Percentiles rank a stretch among this genome's conserved stretches.
These are phyloP conservation scores for Poecilia gillii DNA, from an alignment of 2,797 vertebrate genomes.

Conservation along the genomic window DNA sequence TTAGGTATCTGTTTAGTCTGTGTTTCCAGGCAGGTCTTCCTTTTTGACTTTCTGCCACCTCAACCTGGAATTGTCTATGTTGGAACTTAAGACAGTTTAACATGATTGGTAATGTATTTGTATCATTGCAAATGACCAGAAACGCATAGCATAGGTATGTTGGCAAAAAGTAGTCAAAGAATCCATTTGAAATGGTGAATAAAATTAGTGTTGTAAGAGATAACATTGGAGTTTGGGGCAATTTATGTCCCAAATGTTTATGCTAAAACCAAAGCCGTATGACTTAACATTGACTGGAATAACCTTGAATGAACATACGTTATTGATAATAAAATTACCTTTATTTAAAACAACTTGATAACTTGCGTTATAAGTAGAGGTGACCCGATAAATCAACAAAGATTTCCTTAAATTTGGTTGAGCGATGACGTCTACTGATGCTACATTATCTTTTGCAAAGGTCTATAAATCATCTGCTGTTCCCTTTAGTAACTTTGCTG, in stretches of 20 bases:
- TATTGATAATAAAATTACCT: not conserved
- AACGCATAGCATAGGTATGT: not conserved
- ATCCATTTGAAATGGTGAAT: not conserved
- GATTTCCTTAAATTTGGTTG: not conserved
- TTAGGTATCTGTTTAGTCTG: conserved; percentile 71
- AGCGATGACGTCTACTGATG: not conserved
- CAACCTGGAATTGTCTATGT: conserved; percentile 23
- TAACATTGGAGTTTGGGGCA: not conserved
- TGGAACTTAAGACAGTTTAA: conserved; percentile 7
- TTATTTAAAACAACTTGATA: not conserved
- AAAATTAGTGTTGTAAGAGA: too few relatives aligned
- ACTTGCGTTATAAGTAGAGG: not conserved
- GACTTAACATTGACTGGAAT: not conserved
- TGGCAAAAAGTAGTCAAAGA: not conserved
- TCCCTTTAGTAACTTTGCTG: not conserved
- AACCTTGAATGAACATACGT: not conserved
- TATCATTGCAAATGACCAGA: not conserved
- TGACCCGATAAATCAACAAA: not conserved
- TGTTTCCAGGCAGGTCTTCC: conserved; percentile 54
- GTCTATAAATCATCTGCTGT: not conserved
- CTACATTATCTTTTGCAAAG: not conserved
- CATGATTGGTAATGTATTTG: not conserved
- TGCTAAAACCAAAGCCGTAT: not conserved
- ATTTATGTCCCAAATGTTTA: not conserved
- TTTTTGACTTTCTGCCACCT: conserved; percentile 42